Percentiles rank a stretch among this genome's conserved stretches.
Evolutionary conservation across 92 coral and sea anemone genomes (phyloP).

Genomic region (Blastomussa wellsi): DNA sequence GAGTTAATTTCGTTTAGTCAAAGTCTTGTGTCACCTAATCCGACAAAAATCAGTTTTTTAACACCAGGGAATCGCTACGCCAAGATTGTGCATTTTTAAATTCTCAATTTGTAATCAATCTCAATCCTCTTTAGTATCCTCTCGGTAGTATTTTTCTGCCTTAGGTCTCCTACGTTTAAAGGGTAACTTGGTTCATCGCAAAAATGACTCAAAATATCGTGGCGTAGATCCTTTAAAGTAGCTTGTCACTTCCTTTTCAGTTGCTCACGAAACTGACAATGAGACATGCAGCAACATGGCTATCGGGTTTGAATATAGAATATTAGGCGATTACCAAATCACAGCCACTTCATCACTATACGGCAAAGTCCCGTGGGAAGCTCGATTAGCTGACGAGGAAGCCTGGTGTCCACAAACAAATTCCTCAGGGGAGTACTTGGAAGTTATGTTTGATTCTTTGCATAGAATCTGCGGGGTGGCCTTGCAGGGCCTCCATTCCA

Average conservation of each 20-base stretch:
- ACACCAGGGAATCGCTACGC: no score
- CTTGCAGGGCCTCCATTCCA: constrained; percentile 17
- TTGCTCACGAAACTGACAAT: not conserved
- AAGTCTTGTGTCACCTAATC: no score
- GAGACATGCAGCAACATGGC: constrained; percentile 11
- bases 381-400: constrained; percentile 21
- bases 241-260: not conserved
- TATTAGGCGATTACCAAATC: not conserved
- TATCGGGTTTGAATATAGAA: constrained; percentile 25
- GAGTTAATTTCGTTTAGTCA: no score
- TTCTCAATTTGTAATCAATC: no score
- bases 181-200: no score
- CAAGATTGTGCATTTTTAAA: no score
- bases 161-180: no score
- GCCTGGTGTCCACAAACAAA: constrained; percentile 38
- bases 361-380: not conserved
- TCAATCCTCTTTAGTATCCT: no score
- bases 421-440: constrained; percentile 18
- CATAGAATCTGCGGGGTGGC: constrained; percentile 32
- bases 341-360: not conserved
- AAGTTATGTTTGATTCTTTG: not conserved
- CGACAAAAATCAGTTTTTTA: no score
- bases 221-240: not conserved
- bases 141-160: no score
- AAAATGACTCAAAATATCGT: no score